Evolutionary conservation across 2,113 vertebrate genomes (phyloP), one percentile per base, ranked within the genome.

Genomic region (Elephantulus edwardii): DNA sequence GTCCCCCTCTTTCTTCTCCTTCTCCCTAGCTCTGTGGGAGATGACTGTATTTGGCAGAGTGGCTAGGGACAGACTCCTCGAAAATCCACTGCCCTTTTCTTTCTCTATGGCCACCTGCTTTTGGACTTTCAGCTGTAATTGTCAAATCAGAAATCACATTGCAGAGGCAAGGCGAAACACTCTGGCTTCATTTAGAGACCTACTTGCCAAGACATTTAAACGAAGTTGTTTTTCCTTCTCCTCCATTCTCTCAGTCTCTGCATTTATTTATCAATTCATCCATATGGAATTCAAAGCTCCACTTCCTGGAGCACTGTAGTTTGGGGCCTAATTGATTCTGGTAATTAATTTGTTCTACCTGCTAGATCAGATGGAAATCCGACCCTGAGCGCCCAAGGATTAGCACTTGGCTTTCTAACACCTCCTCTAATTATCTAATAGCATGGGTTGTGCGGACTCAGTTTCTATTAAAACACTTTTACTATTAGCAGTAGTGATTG

Each of bases 381-480:
- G 97, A 98, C 97, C 97, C 97, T 9, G 68, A 86, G 97, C 80
- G 96, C 98, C 98, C 96, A 95, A 98, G 98, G 98, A 99, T 99
- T 98, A 98, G 98, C 98, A 98, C 98, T 99, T 98, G 98, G 97
- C 98, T 98, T 98, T 97, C 97, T 98, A 98, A 98, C 98, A 98
- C 98, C 98, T 98, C 97, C 97, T 97, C 97, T 99, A 99, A 99
- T 99, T 99, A 98, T 98, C 99, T 99, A 99, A 99, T 99, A 98
- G 98, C 98, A 99, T 99, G 99, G 98, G 99, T 98, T 98, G 98
- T 95, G 97, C 97, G 98, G 98, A 99, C 98, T 98, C 98, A 98
- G 98, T 96, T 98, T 98, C 97, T 98, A 98, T 99, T 99, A 98
- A 98, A 98, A 98, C 98, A 98, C 98, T 99, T 99, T 98, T 97